Base-by-base conservation (phyloP, 2,113 vertebrate genomes). In the Phocoena sinus region DNA sequence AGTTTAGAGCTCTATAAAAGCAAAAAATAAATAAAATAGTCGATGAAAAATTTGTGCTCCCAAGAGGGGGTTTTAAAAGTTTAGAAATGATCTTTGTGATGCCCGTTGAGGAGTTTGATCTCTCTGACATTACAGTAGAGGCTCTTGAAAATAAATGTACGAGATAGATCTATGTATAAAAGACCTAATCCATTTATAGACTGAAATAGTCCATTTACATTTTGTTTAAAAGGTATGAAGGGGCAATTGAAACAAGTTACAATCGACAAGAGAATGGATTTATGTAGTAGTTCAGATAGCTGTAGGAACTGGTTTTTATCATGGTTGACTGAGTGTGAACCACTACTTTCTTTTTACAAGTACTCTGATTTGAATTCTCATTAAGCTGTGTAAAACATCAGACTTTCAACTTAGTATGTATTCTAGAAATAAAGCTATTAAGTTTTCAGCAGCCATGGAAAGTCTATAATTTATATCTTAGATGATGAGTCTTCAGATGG, bases 321-420 rank as follows among this genome's bases (percentile, higher is more conserved):
- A 36, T 17, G 60, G 28, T 10, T 97, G 77, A 98, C 89, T 50
- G 88, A 95, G 36, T 62, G 20, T 88, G 94, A 95, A 97, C 83
- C 41, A 44, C n/a, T 92, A 87, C 13, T 94, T 97, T 93, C 58
- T 60, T 33, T 79, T 96, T 79, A 94, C 60, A 97, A 97, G 73
- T 63, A 60, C 36, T 97, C 53, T 93, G 60, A 92, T 93, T 91
- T 96, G 58, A 97, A 98, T 97, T 85, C 36, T 97, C 77, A 97
- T 96, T 96, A 92, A 12, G 9, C 21, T 50, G 50, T 65, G 31
- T 2, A 73, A 97, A 98, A 91, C 60, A 92, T 73, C 84, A 76
- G 33, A 26, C 47, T 73, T 96, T 96, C 95, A 85, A 71, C 31
- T 91, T 95, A 60, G 62, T 91, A 89, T 73, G 47, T 84, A 89